Evolutionary conservation across 2,113 vertebrate genomes (phyloP), one percentile per base, ranked within the genome.

Genomic region (Paedocypris sp.): DNA sequence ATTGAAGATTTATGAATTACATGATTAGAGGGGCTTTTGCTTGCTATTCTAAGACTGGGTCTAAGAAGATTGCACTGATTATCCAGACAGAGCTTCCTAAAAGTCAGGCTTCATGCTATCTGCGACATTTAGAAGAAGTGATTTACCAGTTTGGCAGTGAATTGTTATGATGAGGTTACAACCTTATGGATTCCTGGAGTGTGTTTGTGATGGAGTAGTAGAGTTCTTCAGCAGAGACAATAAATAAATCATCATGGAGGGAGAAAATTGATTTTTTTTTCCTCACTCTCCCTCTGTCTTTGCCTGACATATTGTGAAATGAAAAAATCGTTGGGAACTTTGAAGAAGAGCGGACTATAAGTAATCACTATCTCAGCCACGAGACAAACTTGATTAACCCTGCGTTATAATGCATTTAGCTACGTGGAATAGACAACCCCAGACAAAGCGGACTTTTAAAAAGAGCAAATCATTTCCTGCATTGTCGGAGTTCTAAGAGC

Each of bases 221-320:
- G 19, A 36, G 59, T 51, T 50, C 42, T 26, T 43, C 50, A 42
- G 26, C 43, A 62, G 58, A 42, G 62, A 28, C 25, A 58, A 70
- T 67, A 67, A 70, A 73, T 73, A 68, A 70, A 73, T 62, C 61
- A 63, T 39, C 35, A 63, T 39, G 42, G 26, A 42, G 28, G n/a
- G 16, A 36, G 31, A 38, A 58, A 58, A 58, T 43, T 15, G 38
- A 43, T 31, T 43, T 32, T 32, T 32, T 22, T 18, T 18, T 9
- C 15, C n/a, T n/a, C n/a, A n/a, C n/a, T 28, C 36, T 16, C 22
- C 43, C 38, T 38, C 50, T 43, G 25, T 57, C 26, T 58, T 58
- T 58, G 13, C 11, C 54, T 58, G 54, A 58, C 54, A 43, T 58
- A 58, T 58, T 32, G 54, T 43, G 54, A 58, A 58, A 58, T 58